Conservation (phyloP, 2,113 vertebrate genomes). For the Clarias gariepinus region DNA sequence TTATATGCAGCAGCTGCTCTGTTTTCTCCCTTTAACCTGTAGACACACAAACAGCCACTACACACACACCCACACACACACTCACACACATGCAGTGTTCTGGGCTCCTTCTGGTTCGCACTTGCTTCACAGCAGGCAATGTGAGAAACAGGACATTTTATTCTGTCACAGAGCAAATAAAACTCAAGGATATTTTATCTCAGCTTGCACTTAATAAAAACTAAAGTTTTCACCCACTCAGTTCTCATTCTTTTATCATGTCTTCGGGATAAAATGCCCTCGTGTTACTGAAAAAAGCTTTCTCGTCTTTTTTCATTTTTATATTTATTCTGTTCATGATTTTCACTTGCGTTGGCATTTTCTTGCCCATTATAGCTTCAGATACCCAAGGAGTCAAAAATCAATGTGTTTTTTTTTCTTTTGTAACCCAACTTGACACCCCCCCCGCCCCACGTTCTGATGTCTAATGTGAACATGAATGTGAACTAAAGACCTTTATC, state of each 20-base stretch:
- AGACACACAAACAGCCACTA: slow-evolving; percentile 29
- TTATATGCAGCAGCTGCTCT: slow-evolving; percentile 11
- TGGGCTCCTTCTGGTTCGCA: slow-evolving; percentile 6
- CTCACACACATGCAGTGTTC: slow-evolving; percentile 15
- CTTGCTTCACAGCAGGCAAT: background rate
- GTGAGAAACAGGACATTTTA: slow-evolving; percentile 22
- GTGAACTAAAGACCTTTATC: background rate
- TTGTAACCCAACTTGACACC: no score
- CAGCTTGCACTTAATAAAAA: background rate
- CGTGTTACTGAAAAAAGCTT: background rate
- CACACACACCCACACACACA: slow-evolving; percentile 29
- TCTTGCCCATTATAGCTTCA: background rate
- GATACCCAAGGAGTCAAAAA: background rate
- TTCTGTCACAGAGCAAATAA: background rate
- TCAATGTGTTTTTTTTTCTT: background rate
- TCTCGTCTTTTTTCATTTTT: background rate
- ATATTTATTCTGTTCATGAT: background rate
- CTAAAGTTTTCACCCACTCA: background rate
- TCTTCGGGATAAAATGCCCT: background rate
- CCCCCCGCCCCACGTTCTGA: no score
- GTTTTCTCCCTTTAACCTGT: background rate
- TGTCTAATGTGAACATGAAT: background rate
- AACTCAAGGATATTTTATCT: background rate
- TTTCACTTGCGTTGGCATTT: background rate
- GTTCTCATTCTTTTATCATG: background rate